phyloP scores from a whole-genome alignment of 2,797 vertebrate genomes.

The Melanotaenia parkinsoni region DNA sequence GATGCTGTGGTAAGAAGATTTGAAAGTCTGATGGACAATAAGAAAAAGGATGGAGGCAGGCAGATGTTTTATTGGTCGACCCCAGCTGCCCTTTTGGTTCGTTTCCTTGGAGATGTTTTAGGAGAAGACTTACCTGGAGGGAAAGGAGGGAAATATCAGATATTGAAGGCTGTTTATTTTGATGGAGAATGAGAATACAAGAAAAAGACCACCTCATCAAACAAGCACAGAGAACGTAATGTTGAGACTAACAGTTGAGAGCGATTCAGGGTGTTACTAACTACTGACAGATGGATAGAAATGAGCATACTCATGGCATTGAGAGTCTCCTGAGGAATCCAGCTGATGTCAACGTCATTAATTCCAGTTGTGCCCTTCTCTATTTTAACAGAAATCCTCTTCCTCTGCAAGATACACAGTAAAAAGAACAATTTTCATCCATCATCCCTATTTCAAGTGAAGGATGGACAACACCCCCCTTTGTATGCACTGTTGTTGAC shows the following conservation, averaged over 20 bases:
- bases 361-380: constrained; percentile 81
- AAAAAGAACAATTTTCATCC: constrained; percentile 8
- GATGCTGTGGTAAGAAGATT: constrained; percentile 36
- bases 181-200: not conserved
- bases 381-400: constrained; percentile 77
- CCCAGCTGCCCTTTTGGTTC: constrained; percentile 79
- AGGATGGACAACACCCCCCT: not conserved
- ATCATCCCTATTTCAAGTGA: not conserved
- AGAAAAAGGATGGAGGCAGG: constrained; percentile 23
- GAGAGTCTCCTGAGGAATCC: constrained; percentile 86
- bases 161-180: not conserved
- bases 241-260: not conserved
- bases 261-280: not conserved
- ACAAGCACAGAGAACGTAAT: not conserved
- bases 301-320: constrained; percentile 81
- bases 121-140: constrained; percentile 80
- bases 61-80: constrained; percentile 70
- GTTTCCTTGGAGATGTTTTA: constrained; percentile 80
- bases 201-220: not conserved
- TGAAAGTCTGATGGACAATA: constrained; percentile 43
- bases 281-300: constrained; percentile 4
- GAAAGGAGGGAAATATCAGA: constrained; percentile 41
- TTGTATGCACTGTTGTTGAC: not conserved
- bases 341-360: constrained; percentile 85
- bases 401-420: constrained; percentile 72